Base-by-base conservation (phyloP, 2,888 invertebrate species). In the Epinotia ramella region DNA sequence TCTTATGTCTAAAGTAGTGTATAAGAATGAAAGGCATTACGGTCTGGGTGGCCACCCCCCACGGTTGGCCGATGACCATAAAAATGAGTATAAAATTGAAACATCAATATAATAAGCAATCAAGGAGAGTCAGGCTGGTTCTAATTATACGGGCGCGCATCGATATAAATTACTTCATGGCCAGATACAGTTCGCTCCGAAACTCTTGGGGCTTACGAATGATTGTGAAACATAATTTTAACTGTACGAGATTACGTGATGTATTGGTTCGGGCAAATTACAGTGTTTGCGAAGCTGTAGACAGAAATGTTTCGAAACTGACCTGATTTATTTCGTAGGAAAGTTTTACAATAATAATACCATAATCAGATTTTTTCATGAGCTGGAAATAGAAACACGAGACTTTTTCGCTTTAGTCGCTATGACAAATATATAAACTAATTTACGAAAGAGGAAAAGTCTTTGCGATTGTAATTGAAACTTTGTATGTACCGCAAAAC, bases 21-120 rank as follows among this genome's bases (percentile, higher is more conserved):
- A 89, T 81, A 83, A 71, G 89, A 93, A 83, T 82, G 89, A 81
- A 86, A 89, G 77, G 79, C 56, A 79, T 78, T 78, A 79, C 88
- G 77, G 87, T 89, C 87, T 93, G 94, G 94, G 94, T 94, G 95
- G 94, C 90, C 95, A 95, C 95, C 95, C 95, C 95, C 94, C 93
- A 94, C 90, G 88, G 93, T 91, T 94, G 94, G 94, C 87, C 94
- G 91, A 94, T 94, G 95, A 91, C 94, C 94, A 94, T 94, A 94
- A 94, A 94, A 94, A 94, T 94, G 93, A 90, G 91, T 93, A 93
- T 94, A 94, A 94, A 94, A 94, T 94, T 94, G 94, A 94, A 94
- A 94, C 94, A 94, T 94, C 94, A 94, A 94, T 94, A 94, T 94
- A 94, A 94, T 94, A 94, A 93, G 94, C 93, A 94, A 94, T 94